A percentile compares a stretch with the other conserved stretches of the same genome.
These are phyloP conservation scores for Amphilophus citrinellus DNA, from an alignment of 2,113 vertebrate species.

Conservation along the genomic window DNA sequence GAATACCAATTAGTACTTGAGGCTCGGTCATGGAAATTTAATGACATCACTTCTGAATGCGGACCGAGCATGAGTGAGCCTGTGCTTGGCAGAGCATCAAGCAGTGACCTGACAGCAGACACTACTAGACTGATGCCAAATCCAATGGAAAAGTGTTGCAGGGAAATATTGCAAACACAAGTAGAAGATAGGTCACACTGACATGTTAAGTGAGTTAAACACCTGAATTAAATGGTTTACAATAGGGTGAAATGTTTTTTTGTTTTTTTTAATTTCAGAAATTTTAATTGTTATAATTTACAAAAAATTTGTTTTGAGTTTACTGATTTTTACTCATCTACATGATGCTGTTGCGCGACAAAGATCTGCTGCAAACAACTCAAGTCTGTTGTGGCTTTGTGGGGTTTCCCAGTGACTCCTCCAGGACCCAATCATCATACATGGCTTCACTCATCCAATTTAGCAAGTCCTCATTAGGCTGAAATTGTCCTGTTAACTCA, in stretches of 20 bases:
- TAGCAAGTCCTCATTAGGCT: neutral
- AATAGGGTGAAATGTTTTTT: neutral
- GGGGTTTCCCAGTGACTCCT: neutral
- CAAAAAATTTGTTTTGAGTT: neutral
- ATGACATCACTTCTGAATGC: conserved; percentile 55
- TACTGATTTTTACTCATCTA: neutral
- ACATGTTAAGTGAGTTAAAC: neutral
- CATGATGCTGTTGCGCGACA: neutral
- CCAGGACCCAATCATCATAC: neutral
- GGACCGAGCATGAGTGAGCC: conserved; percentile 14
- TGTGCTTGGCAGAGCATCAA: conserved; percentile 27
- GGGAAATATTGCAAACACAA: neutral
- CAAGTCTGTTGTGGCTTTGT: neutral
- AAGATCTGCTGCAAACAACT: neutral
- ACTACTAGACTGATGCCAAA: conserved; percentile 2
- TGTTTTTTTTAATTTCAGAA: too few relatives aligned
- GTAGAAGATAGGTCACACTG: neutral
- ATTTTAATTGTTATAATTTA: too few relatives aligned
- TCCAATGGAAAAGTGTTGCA: conserved; percentile 24
- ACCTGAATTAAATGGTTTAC: neutral
- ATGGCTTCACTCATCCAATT: neutral
- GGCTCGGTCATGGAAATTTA: conserved; percentile 59
- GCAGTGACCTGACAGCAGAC: conserved; percentile 23
- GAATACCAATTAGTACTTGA: conserved; percentile 68
- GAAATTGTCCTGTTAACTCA: neutral